A percentile compares a stretch with the other conserved stretches of the same genome.
These are phyloP conservation scores for Temnothorax ravouxi DNA, from an alignment of 2,888 invertebrate genomes.

Conservation along the genomic window DNA sequence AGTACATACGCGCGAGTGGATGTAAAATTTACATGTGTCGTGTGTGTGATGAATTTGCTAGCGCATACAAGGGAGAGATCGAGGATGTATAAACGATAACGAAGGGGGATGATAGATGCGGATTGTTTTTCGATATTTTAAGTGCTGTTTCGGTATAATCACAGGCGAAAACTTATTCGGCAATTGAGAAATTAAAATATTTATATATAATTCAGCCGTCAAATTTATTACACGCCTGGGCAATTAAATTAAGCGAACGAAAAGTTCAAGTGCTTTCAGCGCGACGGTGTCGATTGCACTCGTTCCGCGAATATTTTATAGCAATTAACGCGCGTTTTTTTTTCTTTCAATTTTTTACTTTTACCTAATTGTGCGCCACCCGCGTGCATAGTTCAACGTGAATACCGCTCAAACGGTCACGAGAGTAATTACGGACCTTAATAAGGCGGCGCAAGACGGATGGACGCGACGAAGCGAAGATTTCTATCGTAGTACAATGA, in stretches of 20 bases:
- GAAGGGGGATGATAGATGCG: background rate
- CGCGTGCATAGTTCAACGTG: background rate
- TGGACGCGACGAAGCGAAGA: background rate
- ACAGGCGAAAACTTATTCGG: constrained; percentile 20
- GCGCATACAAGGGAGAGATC: constrained; percentile 4
- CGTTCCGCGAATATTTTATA: constrained; percentile 7
- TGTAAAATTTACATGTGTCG: constrained; percentile 4
- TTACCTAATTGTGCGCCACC: background rate
- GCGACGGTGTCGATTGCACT: constrained; percentile 5
- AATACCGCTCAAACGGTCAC: background rate
- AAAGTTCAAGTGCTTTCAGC: constrained; percentile 18
- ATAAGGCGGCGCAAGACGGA: background rate
- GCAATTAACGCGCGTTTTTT: background rate
- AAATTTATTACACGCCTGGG: constrained; percentile 24
- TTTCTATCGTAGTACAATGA: constrained; percentile 9
- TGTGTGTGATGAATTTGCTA: constrained; percentile 7
- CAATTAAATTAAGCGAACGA: constrained; percentile 11
- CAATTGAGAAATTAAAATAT: constrained; percentile 5
- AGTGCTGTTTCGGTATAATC: constrained; percentile 23
- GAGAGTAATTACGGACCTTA: constrained; percentile 2
- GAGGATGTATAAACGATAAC: constrained; percentile 36
- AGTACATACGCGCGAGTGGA: background rate
- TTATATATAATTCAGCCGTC: constrained; percentile 26
- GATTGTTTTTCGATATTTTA: constrained; percentile 46
- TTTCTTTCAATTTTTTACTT: background rate